phyloP scores from a whole-genome alignment of 2,888 invertebrate species.

The Meloe dianella region DNA sequence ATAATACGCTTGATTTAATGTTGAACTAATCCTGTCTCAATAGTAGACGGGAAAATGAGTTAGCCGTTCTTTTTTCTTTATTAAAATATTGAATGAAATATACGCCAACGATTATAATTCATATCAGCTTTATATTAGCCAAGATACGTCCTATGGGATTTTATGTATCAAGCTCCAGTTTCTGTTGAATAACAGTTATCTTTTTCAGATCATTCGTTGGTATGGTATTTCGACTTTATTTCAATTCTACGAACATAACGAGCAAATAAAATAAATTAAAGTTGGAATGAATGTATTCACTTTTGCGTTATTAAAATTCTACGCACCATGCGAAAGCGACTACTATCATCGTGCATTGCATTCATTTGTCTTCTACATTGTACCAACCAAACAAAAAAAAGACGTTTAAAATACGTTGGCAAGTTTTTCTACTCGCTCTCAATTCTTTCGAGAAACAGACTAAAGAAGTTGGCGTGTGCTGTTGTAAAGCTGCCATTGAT shows the following conservation, averaged over 20 bases:
- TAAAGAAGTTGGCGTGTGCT: constrained; percentile 17
- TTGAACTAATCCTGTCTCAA: neutral
- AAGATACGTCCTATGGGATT: neutral
- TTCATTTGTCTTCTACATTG: neutral
- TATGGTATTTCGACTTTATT: neutral
- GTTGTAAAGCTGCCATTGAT: constrained; percentile 19
- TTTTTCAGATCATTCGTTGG: neutral
- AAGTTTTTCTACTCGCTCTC: neutral
- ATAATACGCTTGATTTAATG: neutral
- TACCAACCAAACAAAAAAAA: no score
- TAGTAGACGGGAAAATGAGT: neutral
- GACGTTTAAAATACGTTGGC: neutral
- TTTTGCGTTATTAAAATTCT: neutral
- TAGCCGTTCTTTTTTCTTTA: constrained; percentile 14
- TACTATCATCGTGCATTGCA: neutral
- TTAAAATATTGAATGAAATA: constrained; percentile 31
- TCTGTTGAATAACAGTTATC: constrained; percentile 1
- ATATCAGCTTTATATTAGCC: neutral
- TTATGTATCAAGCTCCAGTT: neutral
- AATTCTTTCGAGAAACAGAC: neutral
- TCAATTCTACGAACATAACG: no score
- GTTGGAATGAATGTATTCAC: neutral
- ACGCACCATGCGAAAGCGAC: neutral
- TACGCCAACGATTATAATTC: constrained; percentile 6
- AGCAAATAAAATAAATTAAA: neutral